Evolutionary conservation across 2,888 invertebrate species (phyloP), one percentile per base, ranked within the genome.

Genomic region (Pachymerium ferrugineum): DNA sequence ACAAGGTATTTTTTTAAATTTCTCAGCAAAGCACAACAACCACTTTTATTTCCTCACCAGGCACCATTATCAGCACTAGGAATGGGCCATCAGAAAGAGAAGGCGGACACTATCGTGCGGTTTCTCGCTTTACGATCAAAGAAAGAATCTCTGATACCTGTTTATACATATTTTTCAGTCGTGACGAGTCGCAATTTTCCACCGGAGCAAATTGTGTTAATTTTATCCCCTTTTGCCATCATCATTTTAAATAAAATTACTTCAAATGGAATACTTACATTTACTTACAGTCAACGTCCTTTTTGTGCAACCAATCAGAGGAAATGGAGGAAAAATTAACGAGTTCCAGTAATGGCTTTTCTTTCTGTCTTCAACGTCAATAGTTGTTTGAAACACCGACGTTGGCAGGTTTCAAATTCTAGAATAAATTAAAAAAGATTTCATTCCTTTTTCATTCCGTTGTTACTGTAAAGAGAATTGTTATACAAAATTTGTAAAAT

Each of bases 91-190:
- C 47, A 54, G 47, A 19, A n/a, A 54, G 47, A 54, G n/a, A 54
- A 12, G 47, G 16, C 10, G 47, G 47, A 19, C 47, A 54, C 47
- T 54, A 54, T 54, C 47, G 47, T 54, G 47, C 47, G 47, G 47
- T 54, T 54, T 54, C 47, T 54, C 47, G 47, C 47, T 54, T 54
- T 54, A 54, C 47, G 47, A 54, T 54, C 47, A 54, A 54, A 54
- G 47, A 54, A 54, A 54, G 16, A 54, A 54, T 54, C 47, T 54
- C 47, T 54, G 47, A 54, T 54, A 54, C 47, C 19, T 54, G 47
- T 54, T 54, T 54, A 54, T 54, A 54, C 47, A 54, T 54, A 54
- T 54, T 54, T 54, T 54, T 22, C 47, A n/a, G n/a, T n/a, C n/a
- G n/a, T n/a, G n/a, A n/a, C n/a, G 16, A 16, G 16, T 10, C 10